Evolutionary conservation across 1,140 invertebrate genomes (phyloP).

Genomic region (Nymphalis io): DNA sequence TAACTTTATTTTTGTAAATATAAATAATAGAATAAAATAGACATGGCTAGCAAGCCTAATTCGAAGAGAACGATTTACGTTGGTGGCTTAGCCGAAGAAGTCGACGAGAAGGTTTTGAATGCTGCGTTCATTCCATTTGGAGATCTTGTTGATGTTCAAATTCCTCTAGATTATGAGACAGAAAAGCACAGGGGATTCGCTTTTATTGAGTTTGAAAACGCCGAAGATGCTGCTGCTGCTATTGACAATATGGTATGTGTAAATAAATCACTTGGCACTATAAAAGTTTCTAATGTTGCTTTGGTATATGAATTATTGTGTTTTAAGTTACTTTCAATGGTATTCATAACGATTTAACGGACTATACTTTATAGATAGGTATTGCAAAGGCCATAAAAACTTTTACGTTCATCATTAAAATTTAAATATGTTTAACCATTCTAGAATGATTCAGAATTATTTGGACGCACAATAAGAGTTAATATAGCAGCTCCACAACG

Average conservation of each 20-base stretch:
- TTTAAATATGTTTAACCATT: slow-evolving; percentile 41
- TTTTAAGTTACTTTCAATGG: too few relatives aligned
- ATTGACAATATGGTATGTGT: slow-evolving; percentile 98
- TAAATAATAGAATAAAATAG: neutral
- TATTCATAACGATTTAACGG: too few relatives aligned
- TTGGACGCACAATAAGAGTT: slow-evolving; percentile 97
- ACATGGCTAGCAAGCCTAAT: slow-evolving; percentile 81
- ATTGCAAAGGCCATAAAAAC: too few relatives aligned
- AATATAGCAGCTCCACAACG: slow-evolving; percentile 98
- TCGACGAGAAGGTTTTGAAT: slow-evolving; percentile 96
- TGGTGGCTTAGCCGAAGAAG: slow-evolving; percentile 97
- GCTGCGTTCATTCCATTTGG: slow-evolving; percentile 99
- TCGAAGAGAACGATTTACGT: slow-evolving; percentile 90
- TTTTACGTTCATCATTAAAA: too few relatives aligned
- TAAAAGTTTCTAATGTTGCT: too few relatives aligned
- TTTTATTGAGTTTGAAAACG: slow-evolving; percentile 98
- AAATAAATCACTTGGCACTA: neutral
- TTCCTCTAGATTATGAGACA: slow-evolving; percentile 98
- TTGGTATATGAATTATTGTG: too few relatives aligned
- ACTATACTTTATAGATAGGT: too few relatives aligned
- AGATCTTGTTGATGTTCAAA: slow-evolving; percentile 97
- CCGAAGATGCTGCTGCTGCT: slow-evolving; percentile 96
- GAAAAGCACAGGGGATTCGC: slow-evolving; percentile 98
- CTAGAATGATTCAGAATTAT: slow-evolving; percentile 98
- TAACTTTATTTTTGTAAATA: neutral